Evolutionary conservation across 2,888 invertebrate genomes (phyloP), one percentile per base, ranked within the genome.

Genomic region (Osmoderma eremita): DNA sequence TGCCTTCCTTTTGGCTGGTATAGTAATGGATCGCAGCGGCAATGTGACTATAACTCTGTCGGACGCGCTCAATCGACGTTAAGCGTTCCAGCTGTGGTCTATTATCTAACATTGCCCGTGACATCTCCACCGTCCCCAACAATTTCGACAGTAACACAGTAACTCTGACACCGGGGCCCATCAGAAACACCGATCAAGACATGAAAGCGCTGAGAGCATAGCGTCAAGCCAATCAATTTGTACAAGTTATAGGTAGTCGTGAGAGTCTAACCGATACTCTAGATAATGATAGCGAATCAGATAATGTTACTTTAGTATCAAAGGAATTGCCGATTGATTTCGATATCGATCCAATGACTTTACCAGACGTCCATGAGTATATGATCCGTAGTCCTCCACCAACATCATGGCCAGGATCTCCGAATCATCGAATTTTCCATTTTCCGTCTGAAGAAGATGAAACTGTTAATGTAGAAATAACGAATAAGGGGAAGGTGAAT

Each of bases 321-420:
- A 91, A 91, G 87, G 84, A 84, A 73, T 81, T 84, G 73, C 80
- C 83, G n/a, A 79, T 82, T 65, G 84, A 85, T 71, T 74, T 85
- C 15, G 90, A 91, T 77, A 87, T 90, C 54, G 91, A 92, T 78
- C 91, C 91, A 0, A 78, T 91, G 71, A 89, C 90, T 20, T 81
- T 92, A 68, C 91, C 91, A 70, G 92, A 92, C 81, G 90, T 92
- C 65, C 93, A 93, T 76, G 91, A 93, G 77, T 92, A 93, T 78
- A 88, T 93, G 86, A 92, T 93, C 58, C 84, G 93, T 68, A 92
- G 91, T 72, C 93, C 93, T 24, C 93, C 93, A 1, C 93, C 93
- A 0, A 91, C 88, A 18, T 88, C 88, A 70, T 91, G 92, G 91
- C 90, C 91, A 24, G 84, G 85, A 73, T 85, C 86, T 42, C 86